Percentiles rank a stretch among this genome's conserved stretches.
These are phyloP conservation scores for Bucorvus abyssinicus DNA, from an alignment of 2,797 vertebrate genomes.

Conservation along the genomic window DNA sequence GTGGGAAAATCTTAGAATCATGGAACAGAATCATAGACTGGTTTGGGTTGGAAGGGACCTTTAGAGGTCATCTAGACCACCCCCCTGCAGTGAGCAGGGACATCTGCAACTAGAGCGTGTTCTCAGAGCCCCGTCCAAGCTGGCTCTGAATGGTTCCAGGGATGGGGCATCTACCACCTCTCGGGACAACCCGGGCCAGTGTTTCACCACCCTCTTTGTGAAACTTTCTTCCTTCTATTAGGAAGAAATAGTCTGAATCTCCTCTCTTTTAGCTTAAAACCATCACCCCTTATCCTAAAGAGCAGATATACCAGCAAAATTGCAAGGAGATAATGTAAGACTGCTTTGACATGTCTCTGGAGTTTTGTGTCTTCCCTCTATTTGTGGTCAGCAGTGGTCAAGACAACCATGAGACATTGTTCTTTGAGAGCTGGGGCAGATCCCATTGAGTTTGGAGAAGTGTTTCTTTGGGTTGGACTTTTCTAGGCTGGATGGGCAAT, in stretches of 20 bases:
- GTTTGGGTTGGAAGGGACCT: neutral
- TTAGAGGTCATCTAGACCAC: neutral
- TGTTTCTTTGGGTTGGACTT: neutral
- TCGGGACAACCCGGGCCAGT: neutral
- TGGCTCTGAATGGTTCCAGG: neutral
- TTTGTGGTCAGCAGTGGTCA: neutral
- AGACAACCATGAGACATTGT: neutral
- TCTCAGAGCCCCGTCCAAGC: rapidly evolving
- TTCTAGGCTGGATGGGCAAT: neutral
- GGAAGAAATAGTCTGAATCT: neutral
- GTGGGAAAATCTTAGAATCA: neutral
- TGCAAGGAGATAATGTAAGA: neutral
- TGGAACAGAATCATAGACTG: neutral
- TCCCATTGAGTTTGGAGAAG: neutral
- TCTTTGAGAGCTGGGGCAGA: neutral
- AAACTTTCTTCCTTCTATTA: neutral
- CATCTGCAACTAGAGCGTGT: neutral
- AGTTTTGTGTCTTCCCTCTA: neutral
- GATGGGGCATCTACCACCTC: neutral
- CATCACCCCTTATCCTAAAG: neutral
- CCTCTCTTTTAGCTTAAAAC: neutral
- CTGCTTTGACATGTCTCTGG: neutral
- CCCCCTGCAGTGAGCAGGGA: neutral
- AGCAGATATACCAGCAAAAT: neutral
- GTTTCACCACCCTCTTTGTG: rapidly evolving